Evolutionary conservation across 2,888 invertebrate species (phyloP), one percentile per base, ranked within the genome.

Genomic region (Tetragnatha montana): DNA sequence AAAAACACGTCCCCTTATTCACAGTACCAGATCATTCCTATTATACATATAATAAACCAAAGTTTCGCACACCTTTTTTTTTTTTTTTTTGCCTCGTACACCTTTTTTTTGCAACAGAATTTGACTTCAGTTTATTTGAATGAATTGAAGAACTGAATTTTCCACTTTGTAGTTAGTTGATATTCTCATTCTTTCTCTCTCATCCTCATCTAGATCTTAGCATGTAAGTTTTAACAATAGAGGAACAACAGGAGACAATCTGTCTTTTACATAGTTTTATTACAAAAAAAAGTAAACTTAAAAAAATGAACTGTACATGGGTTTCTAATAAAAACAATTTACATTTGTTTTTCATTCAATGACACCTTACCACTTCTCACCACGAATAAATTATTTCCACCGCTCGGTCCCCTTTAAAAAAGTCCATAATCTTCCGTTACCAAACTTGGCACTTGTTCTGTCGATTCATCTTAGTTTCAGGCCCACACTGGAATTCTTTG

Each of bases 361-460:
- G 51, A 51, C 21, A 69, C 69, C 75, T 19, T 10, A 8, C 35
- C 81, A 76, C 76, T 81, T 22, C 12, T 22, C 35, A 21, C 76
- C 47, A 17, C 51, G 68, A 86, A 81, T 87, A 87, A 87, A 87
- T 74, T 68, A 84, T 76, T 75, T 60, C 22, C 74, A 51, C 69
- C 60, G 35, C 22, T 35, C 49, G 14, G 21, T 69, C 22, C 35
- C 10, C 14, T 80, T 2, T 35, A 35, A 35, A 80, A 50, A 60
- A 50, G n/a, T 47, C 60, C 8, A 17, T 73, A 12, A 21, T 14
- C 47, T 6, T 22, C n/a, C 19, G 21, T 91, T 82, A 98, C 98
- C 98, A 98, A 82, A 98, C 96, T 93, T 96, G 97, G 93, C 98
- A 98, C 93, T 97, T 98, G 21, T 96, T 94, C 90, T 93, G 93